phyloP scores from a whole-genome alignment of 2,113 vertebrate genomes.

The Pelecanus crispus region DNA sequence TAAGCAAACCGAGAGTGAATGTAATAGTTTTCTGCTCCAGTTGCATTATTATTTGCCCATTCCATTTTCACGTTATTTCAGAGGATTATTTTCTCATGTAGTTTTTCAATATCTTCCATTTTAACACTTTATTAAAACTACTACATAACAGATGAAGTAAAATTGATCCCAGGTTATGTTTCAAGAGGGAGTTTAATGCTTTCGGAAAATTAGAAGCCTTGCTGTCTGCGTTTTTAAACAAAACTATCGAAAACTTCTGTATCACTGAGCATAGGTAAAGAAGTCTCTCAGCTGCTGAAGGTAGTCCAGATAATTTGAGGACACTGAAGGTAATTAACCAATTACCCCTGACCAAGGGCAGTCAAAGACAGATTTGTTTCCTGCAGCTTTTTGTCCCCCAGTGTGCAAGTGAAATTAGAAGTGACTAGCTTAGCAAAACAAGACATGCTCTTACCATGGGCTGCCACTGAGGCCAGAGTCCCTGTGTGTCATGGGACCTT shows the following conservation, averaged over 20 bases:
- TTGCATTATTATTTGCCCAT: background rate
- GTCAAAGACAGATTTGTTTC: background rate
- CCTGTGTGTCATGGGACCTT: background rate
- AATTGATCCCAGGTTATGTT: conserved; percentile 22
- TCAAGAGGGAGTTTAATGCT: conserved; percentile 10
- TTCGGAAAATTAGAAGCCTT: background rate
- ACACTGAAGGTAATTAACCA: background rate
- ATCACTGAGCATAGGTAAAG: background rate
- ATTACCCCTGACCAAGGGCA: background rate
- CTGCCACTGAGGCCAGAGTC: background rate
- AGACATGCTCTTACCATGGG: background rate
- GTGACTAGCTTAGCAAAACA: background rate
- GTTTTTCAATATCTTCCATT: conserved; percentile 25
- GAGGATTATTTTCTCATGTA: background rate
- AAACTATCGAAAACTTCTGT: background rate
- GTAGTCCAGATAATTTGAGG: background rate
- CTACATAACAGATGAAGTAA: background rate
- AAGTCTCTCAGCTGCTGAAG: background rate
- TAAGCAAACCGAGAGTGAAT: background rate
- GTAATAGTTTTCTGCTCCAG: conserved; percentile 4
- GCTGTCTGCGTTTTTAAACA: background rate
- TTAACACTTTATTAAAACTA: conserved; percentile 32
- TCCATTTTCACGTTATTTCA: conserved; percentile 14
- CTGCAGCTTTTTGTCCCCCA: background rate
- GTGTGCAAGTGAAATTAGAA: background rate